Conservation (phyloP, 2,113 vertebrate genomes). For the Globicephala melas region DNA sequence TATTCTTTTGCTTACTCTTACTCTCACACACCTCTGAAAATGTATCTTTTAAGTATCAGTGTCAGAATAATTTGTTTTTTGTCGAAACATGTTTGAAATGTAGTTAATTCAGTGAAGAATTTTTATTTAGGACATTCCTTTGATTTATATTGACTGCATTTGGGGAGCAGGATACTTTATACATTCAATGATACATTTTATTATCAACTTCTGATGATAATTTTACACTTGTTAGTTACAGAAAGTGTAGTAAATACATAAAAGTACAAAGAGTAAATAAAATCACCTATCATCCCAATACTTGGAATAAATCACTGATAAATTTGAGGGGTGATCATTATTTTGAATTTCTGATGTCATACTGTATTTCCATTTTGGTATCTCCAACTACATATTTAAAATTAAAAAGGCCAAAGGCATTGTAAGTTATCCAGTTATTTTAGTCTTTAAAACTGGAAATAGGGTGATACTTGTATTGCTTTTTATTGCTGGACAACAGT, state of each 20-base stretch:
- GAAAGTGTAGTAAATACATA: background rate
- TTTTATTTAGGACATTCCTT: background rate
- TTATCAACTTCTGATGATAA: background rate
- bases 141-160: background rate
- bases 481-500: background rate
- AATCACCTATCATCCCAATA: background rate
- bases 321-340: background rate
- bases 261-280: background rate
- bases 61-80: background rate
- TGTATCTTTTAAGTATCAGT: background rate
- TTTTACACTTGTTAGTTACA: background rate
- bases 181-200: background rate
- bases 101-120: background rate
- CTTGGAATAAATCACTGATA: background rate
- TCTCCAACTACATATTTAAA: background rate
- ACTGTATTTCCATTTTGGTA: background rate
- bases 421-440: background rate
- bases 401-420: background rate
- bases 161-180: background rate
- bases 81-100: background rate
- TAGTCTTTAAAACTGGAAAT: conserved; percentile 18
- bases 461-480: background rate
- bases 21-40: background rate
- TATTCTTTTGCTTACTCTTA: background rate
- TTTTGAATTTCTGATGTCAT: background rate